These are phyloP conservation scores for Channa maculata DNA, from an alignment of 2,113 vertebrate species.

Conservation along the genomic window DNA sequence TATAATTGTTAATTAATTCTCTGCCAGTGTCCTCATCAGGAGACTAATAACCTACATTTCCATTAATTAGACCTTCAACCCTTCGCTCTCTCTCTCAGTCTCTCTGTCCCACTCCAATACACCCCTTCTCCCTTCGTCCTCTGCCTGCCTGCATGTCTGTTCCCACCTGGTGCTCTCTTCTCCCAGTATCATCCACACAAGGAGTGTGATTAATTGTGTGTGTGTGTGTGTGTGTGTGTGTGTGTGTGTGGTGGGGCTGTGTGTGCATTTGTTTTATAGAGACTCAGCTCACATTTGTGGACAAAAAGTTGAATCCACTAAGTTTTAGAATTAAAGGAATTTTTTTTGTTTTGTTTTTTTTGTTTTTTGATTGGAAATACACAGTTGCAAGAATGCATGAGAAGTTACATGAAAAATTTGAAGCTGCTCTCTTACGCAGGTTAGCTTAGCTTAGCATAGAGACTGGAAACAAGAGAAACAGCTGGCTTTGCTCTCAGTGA, in stretches of 20 bases:
- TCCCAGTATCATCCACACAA: conserved; percentile 25
- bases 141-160: conserved; percentile 38
- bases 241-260: no score
- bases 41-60: conserved; percentile 90
- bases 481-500: neutral
- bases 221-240: neutral
- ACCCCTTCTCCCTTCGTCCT: conserved; percentile 47
- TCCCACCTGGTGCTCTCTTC: conserved; percentile 38
- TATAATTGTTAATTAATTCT: conserved; percentile 90
- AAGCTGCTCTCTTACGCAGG: neutral
- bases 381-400: no score
- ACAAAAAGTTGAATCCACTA: neutral
- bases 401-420: neutral
- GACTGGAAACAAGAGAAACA: neutral
- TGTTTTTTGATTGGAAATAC: no score
- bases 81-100: conserved; percentile 74
- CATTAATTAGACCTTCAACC: conserved; percentile 89
- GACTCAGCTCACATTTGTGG: neutral
- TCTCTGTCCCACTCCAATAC: conserved; percentile 72
- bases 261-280: neutral
- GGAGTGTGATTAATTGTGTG: conserved; percentile 51
- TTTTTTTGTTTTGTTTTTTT: no score
- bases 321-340: conserved; percentile 14
- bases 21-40: conserved; percentile 86
- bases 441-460: neutral